A percentile compares a stretch with the other conserved stretches of the same genome.
Evolutionary conservation across 2,113 vertebrate species (phyloP).

Genomic region (Thermophis baileyi): DNA sequence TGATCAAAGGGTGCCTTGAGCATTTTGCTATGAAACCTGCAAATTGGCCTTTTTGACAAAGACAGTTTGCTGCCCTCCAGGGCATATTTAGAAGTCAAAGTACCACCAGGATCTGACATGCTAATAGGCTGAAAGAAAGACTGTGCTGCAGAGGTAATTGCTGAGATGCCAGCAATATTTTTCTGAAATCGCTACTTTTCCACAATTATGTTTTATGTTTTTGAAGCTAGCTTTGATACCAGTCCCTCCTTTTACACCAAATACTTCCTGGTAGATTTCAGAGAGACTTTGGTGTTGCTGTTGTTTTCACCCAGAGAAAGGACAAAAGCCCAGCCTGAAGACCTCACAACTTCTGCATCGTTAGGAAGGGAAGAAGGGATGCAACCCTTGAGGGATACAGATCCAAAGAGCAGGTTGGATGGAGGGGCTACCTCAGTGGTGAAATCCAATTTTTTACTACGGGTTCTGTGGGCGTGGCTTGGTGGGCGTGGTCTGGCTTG

Average conservation of each 20-base stretch:
- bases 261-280: background rate
- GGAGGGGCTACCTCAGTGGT: background rate
- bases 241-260: background rate
- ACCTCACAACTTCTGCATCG: background rate
- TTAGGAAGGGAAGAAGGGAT: background rate
- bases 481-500: too few relatives aligned
- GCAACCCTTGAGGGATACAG: background rate
- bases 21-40: constrained; percentile 69
- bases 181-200: background rate
- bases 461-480: too few relatives aligned
- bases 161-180: background rate
- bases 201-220: background rate
- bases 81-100: constrained; percentile 76
- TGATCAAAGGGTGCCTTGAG: constrained; percentile 77
- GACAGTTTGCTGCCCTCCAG: constrained; percentile 76
- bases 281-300: background rate
- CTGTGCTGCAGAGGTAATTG: background rate
- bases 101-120: constrained; percentile 76
- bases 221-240: background rate
- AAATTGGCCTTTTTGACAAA: constrained; percentile 67
- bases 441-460: too few relatives aligned
- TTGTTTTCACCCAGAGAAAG: background rate
- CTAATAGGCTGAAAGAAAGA: constrained; percentile 77
- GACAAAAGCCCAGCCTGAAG: background rate
- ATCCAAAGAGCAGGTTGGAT: background rate